Evolutionary conservation across 1,140 invertebrate species (phyloP).

Genomic region (Diorhabda sublineata): DNA sequence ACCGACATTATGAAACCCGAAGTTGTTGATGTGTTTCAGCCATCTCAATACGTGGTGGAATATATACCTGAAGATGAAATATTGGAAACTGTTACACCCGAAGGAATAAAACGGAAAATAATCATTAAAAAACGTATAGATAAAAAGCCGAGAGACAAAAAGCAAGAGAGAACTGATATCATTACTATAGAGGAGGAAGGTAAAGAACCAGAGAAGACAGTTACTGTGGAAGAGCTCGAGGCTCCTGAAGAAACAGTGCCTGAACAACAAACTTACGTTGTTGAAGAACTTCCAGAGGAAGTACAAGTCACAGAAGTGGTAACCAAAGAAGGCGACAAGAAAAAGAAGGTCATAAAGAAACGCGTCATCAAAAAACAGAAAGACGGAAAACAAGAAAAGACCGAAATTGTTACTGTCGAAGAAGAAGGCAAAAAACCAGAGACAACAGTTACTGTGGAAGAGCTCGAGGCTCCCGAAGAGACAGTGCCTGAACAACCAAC

Average conservation of each 20-base stretch:
- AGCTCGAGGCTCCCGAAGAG: slow-evolving; percentile 32
- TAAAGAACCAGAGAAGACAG: slow-evolving; percentile 43
- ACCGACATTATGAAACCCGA: slow-evolving; percentile 35
- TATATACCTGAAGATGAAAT: background rate
- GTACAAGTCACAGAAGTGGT: slow-evolving; percentile 20
- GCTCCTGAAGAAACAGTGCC: slow-evolving; percentile 22
- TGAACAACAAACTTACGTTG: background rate
- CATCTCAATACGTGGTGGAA: background rate
- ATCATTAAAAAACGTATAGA: background rate
- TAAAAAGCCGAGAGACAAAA: background rate
- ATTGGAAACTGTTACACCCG: slow-evolving; percentile 8
- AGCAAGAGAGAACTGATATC: slow-evolving; percentile 32
- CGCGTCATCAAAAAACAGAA: slow-evolving; percentile 44
- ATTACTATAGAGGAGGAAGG: slow-evolving; percentile 45
- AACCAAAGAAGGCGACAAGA: slow-evolving; percentile 34
- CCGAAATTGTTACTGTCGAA: slow-evolving; percentile 41
- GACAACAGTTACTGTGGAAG: slow-evolving; percentile 36
- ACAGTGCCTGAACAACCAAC: slow-evolving; percentile 37
- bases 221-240: slow-evolving; percentile 30
- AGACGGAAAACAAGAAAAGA: slow-evolving; percentile 41
- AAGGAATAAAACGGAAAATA: slow-evolving; percentile 1
- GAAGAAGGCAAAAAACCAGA: slow-evolving; percentile 39
- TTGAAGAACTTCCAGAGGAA: slow-evolving; percentile 31
- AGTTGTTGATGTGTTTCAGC: background rate
- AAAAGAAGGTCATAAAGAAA: slow-evolving; percentile 42